A percentile compares a stretch with the other conserved stretches of the same genome.
phyloP scores from a whole-genome alignment of 2,888 invertebrate species.

The Ormyrus labotus region DNA sequence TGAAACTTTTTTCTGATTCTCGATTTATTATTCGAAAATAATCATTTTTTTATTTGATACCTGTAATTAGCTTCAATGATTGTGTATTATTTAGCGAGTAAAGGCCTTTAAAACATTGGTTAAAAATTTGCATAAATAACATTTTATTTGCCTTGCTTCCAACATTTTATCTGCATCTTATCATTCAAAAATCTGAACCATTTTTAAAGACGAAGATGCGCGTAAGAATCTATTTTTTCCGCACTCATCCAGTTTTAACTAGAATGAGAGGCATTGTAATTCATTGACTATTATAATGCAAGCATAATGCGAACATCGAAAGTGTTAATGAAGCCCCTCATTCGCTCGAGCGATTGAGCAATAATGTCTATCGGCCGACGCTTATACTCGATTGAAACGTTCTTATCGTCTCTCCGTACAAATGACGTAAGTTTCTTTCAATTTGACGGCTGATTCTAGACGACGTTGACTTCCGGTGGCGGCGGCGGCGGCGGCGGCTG shows the following conservation, averaged over 20 bases:
- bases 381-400: conserved; percentile 21
- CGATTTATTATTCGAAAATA: conserved; percentile 24
- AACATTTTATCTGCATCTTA: too few relatives aligned
- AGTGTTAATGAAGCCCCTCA: conserved; percentile 11
- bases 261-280: conserved; percentile 34
- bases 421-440: conserved; percentile 55
- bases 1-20: conserved; percentile 10
- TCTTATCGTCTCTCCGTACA: background rate
- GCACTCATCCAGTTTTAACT: conserved; percentile 10
- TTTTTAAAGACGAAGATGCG: background rate
- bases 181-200: too few relatives aligned
- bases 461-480: conserved; percentile 47
- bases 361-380: background rate
- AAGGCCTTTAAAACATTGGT: too few relatives aligned
- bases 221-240: background rate
- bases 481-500: conserved; percentile 18
- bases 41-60: conserved; percentile 24
- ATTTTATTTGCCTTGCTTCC: too few relatives aligned
- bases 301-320: background rate
- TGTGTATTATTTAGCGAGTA: too few relatives aligned
- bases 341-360: conserved; percentile 25
- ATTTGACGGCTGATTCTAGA: conserved; percentile 44
- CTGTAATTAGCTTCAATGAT: background rate
- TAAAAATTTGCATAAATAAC: too few relatives aligned
- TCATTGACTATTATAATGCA: conserved; percentile 47